A percentile compares a stretch with the other conserved stretches of the same genome.
phyloP scores from a whole-genome alignment of 2,888 invertebrate species.

The Auanema freiburgensis region DNA sequence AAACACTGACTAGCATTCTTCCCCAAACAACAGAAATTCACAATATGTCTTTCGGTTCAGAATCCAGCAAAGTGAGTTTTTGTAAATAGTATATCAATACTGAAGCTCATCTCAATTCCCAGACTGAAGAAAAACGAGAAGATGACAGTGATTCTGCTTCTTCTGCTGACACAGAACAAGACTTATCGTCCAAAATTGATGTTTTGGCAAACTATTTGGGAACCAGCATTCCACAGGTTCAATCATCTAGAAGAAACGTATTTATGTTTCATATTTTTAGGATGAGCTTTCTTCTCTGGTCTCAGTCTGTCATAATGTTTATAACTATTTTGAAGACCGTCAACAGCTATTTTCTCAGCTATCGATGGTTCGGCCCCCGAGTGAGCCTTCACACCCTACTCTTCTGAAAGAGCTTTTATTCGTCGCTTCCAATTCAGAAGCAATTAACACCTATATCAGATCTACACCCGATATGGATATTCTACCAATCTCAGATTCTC shows the following conservation, averaged over 20 bases:
- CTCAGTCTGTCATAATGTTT: conserved; percentile 33
- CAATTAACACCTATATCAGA: conserved; percentile 35
- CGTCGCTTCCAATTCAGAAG: conserved; percentile 25
- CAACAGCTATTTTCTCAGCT: conserved; percentile 32
- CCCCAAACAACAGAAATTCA: not conserved
- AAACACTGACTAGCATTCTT: not conserved
- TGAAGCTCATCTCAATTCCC: not conserved
- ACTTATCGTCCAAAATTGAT: conserved; percentile 7
- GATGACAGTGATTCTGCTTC: conserved; percentile 26
- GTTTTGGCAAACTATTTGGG: conserved; percentile 13
- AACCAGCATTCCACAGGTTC: conserved; percentile 8
- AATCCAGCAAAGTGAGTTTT: conserved; percentile 1
- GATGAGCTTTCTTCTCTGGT: conserved; percentile 40
- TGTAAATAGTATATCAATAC: conserved; percentile 8
- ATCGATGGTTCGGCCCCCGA: conserved; percentile 17
- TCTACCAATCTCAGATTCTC: conserved; percentile 35
- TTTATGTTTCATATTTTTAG: conserved; percentile 25
- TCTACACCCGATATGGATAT: conserved; percentile 43
- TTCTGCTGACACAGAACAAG: conserved; percentile 20
- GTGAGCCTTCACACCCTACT: conserved; percentile 13
- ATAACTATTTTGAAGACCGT: conserved; percentile 34
- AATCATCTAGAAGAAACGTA: not conserved
- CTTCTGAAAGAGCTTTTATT: conserved; percentile 28
- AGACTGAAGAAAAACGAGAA: conserved; percentile 2
- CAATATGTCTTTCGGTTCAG: conserved; percentile 2